Conservation (phyloP, 2,888 invertebrate genomes). For the Panopea generosa region DNA sequence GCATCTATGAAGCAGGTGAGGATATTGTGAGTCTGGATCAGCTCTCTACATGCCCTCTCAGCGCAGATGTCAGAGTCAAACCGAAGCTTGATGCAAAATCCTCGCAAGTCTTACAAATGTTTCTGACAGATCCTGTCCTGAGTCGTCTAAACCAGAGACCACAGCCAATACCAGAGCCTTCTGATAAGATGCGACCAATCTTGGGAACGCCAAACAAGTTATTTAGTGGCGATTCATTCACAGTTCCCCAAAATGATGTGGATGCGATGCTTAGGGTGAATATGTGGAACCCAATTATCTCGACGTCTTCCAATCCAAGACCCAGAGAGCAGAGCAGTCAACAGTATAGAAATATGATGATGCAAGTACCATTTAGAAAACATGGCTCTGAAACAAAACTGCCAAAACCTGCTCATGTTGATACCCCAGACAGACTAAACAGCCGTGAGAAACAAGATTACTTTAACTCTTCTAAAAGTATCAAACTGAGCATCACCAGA, state of each 20-base stretch:
- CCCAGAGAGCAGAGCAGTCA: slow-evolving; percentile 9
- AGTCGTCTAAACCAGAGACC: slow-evolving; percentile 50
- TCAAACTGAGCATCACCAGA: slow-evolving; percentile 50
- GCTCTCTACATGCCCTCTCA: slow-evolving; percentile 72
- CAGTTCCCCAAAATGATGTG: slow-evolving; percentile 35
- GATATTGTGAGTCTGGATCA: slow-evolving; percentile 66
- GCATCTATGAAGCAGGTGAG: slow-evolving; percentile 27
- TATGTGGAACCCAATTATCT: slow-evolving; percentile 61
- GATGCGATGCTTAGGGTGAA: slow-evolving; percentile 52
- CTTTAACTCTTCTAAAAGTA: slow-evolving; percentile 44
- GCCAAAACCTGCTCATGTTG: slow-evolving; percentile 7
- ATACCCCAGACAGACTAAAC: not conserved
- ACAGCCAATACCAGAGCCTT: not conserved
- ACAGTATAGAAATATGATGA: slow-evolving; percentile 39
- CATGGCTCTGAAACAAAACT: not conserved
- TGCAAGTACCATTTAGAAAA: slow-evolving; percentile 35
- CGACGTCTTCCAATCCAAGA: slow-evolving; percentile 16
- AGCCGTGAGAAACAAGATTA: slow-evolving; percentile 36
- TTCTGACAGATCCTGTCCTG: slow-evolving; percentile 52
- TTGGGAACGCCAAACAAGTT: slow-evolving; percentile 12
- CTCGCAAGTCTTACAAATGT: slow-evolving; percentile 35
- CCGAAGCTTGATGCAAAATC: not conserved
- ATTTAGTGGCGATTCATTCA: slow-evolving; percentile 28
- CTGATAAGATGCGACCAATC: not conserved
- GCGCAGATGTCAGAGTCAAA: slow-evolving; percentile 32